Conservation (phyloP, 92 coral and sea anemone species). For the Virgularia gustaviana region DNA sequence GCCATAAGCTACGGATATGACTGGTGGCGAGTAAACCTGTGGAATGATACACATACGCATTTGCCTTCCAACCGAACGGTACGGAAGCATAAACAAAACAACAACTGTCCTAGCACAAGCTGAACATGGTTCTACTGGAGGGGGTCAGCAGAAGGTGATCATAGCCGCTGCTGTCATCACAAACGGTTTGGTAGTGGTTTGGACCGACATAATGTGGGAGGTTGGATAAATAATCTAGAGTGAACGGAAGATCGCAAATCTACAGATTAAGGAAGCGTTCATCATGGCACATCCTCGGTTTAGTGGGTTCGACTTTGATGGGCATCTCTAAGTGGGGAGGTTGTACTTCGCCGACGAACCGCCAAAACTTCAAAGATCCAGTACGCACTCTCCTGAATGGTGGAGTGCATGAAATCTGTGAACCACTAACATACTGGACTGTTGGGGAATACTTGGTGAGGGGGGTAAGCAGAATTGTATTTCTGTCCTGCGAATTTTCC, state of each 20-base stretch:
- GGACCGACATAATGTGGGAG: conserved; percentile 56
- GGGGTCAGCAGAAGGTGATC: conserved; percentile 50
- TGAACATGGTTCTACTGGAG: conserved; percentile 53
- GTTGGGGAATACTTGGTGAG: conserved; percentile 51
- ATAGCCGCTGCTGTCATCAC: conserved; percentile 66
- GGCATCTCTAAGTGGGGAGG: conserved; percentile 62
- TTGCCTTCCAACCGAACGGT: conserved; percentile 69
- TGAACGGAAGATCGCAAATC: conserved; percentile 55
- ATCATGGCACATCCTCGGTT: conserved; percentile 66
- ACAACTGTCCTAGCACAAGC: conserved; percentile 55
- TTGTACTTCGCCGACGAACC: conserved; percentile 43
- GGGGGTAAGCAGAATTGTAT: conserved; percentile 54
- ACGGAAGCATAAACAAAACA: conserved; percentile 45
- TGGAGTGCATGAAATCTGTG: conserved; percentile 47
- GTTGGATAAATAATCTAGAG: conserved; percentile 49
- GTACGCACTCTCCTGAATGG: conserved; percentile 53
- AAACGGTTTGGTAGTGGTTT: conserved; percentile 61
- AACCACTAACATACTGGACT: conserved; percentile 41
- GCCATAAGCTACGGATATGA: conserved; percentile 38
- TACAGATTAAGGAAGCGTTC: conserved; percentile 56
- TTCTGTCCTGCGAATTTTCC: conserved; percentile 52
- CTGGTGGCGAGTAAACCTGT: conserved; percentile 50
- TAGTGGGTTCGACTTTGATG: conserved; percentile 53
- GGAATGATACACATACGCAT: conserved; percentile 56
- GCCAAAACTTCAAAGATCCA: conserved; percentile 55